These are phyloP conservation scores for Erebia ligea DNA, from an alignment of 2,888 invertebrate genomes.

Conservation along the genomic window DNA sequence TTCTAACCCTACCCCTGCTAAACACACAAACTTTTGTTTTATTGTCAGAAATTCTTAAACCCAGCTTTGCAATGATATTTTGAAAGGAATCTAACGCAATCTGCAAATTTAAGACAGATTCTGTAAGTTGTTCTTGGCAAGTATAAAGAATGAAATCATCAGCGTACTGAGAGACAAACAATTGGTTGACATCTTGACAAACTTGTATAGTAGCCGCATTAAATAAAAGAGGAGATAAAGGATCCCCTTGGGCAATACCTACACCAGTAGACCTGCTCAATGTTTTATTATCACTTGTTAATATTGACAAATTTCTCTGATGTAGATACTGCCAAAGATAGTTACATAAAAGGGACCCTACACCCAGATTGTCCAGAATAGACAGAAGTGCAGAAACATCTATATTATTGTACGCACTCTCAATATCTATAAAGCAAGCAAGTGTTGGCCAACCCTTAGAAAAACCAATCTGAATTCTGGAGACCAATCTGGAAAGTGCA, in stretches of 20 bases:
- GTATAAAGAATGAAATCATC: constrained; percentile 39
- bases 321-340: constrained; percentile 25
- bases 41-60: no score
- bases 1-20: no score
- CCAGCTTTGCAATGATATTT: no score
- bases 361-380: constrained; percentile 20
- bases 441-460: constrained; percentile 24
- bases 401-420: constrained; percentile 34
- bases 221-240: constrained; percentile 31
- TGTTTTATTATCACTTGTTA: constrained; percentile 1
- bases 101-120: constrained; percentile 15
- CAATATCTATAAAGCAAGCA: constrained; percentile 37
- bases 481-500: constrained; percentile 28
- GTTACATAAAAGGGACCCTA: constrained; percentile 21
- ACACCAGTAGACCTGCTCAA: constrained; percentile 11
- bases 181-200: constrained; percentile 15
- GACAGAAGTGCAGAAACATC: constrained; percentile 19
- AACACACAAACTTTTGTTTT: no score
- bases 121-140: constrained; percentile 16
- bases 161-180: constrained; percentile 28
- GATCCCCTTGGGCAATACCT: constrained; percentile 29
- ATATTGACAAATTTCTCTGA: constrained; percentile 15
- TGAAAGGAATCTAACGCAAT: constrained; percentile 32
- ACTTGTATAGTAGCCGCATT: constrained; percentile 24
- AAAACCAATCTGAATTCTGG: constrained; percentile 33